Percentiles rank a stretch among this genome's conserved stretches.
Evolutionary conservation across 2,797 vertebrate species (phyloP).

Genomic region (Syngnathus rostellatus): DNA sequence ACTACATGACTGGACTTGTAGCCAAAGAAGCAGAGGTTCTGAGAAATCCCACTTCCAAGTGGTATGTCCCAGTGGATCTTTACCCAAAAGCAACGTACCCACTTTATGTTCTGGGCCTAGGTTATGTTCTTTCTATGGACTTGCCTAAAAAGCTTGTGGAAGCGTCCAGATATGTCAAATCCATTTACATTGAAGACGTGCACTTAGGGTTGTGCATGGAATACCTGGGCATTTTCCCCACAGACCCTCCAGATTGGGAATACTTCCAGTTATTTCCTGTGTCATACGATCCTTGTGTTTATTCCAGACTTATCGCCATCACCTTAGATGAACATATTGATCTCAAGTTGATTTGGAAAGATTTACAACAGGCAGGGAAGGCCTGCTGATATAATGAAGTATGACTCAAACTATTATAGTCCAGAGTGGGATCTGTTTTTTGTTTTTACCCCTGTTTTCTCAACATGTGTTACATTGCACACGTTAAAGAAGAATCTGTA

Average conservation of each 20-base stretch:
- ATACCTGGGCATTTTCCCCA: constrained; percentile 27
- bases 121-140: constrained; percentile 61
- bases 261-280: constrained; percentile 18
- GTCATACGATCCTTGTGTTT: constrained; percentile 34
- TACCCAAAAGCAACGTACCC: constrained; percentile 40
- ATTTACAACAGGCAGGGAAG: constrained; percentile 27
- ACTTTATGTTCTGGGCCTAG: constrained; percentile 58
- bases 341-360: constrained; percentile 31
- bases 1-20: constrained; percentile 51
- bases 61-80: constrained; percentile 42
- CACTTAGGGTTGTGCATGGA: constrained; percentile 64
- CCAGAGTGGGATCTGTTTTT: too few relatives aligned
- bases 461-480: background rate
- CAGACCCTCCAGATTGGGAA: rapidly evolving
- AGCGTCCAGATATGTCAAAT: constrained; percentile 38
- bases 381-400: constrained; percentile 23
- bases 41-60: constrained; percentile 28
- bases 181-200: constrained; percentile 67
- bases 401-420: background rate
- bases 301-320: constrained; percentile 28
- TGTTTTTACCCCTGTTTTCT: background rate
- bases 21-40: background rate
- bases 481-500: too few relatives aligned
- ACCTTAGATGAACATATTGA: constrained; percentile 17
- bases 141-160: constrained; percentile 40